Percentiles rank a stretch among this genome's conserved stretches.
Conservation (phyloP, 2,797 vertebrate species). For the Poecilia gillii region DNA sequence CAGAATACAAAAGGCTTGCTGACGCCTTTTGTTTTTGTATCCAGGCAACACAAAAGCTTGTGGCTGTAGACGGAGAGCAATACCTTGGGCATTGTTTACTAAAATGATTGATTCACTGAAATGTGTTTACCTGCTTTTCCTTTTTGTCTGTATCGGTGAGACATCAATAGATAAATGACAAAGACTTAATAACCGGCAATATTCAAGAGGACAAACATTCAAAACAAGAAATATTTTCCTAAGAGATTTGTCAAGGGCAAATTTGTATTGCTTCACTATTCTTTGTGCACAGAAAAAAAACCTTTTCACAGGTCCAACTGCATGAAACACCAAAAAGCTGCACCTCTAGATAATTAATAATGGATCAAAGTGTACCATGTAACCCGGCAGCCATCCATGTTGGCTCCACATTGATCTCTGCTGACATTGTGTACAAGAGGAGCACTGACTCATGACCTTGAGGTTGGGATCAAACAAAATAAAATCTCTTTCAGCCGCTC, state of each 20-base stretch:
- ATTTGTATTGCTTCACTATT: slow-evolving; percentile 11
- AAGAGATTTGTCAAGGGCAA: slow-evolving; percentile 32
- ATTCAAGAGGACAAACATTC: slow-evolving; percentile 2
- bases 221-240: slow-evolving; percentile 16
- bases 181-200: not conserved
- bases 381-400: slow-evolving; percentile 44
- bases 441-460: slow-evolving; percentile 46
- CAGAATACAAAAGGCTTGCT: not conserved
- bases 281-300: slow-evolving; percentile 20
- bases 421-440: slow-evolving; percentile 7
- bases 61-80: slow-evolving; percentile 3
- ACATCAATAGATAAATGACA: not conserved
- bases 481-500: not conserved
- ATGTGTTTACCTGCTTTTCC: slow-evolving; percentile 14
- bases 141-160: not conserved
- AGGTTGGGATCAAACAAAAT: slow-evolving; percentile 17
- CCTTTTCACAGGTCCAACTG: slow-evolving; percentile 31
- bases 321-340: slow-evolving; percentile 36
- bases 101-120: not conserved
- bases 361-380: slow-evolving; percentile 62
- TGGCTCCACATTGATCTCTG: slow-evolving; percentile 56
- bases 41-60: not conserved
- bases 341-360: slow-evolving; percentile 68
- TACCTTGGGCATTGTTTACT: slow-evolving; percentile 23
- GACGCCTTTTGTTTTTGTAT: not conserved